Evolutionary conservation across 2,888 invertebrate genomes (phyloP).

Genomic region (Pterostichus madidus): DNA sequence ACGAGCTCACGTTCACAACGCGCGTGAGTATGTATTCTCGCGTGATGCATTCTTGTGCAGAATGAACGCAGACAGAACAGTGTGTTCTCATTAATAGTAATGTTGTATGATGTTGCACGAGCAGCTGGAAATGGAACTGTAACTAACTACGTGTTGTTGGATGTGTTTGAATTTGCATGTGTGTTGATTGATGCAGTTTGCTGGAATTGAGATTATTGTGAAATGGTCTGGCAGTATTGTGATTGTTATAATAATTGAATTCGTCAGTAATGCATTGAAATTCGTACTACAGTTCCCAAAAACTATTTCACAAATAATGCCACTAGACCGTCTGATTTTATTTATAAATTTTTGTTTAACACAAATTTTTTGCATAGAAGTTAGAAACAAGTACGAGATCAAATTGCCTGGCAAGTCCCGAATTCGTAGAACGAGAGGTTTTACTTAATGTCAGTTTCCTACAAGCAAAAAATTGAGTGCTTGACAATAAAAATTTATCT

Average conservation of each 20-base stretch:
- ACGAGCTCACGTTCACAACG: neutral
- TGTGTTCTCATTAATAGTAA: conserved; percentile 1
- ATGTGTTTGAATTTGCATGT: neutral
- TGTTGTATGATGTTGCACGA: conserved; percentile 2
- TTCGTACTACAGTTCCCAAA: neutral
- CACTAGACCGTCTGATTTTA: too few species aligned
- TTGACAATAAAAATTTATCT: too few species aligned
- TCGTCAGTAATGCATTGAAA: neutral
- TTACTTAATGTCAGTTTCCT: too few species aligned
- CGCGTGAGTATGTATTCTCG: conserved; percentile 6
- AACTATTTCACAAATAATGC: too few species aligned
- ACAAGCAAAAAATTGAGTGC: too few species aligned
- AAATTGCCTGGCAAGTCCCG: too few species aligned
- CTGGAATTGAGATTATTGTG: neutral
- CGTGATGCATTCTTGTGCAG: conserved; percentile 19
- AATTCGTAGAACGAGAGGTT: too few species aligned
- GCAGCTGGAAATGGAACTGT: neutral
- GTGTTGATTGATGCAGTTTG: neutral
- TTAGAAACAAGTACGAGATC: too few species aligned
- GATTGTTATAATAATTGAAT: conserved; percentile 5
- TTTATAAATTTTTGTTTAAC: too few species aligned
- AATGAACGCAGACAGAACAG: neutral
- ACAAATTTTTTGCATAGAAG: too few species aligned
- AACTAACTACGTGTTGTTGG: conserved; percentile 12
- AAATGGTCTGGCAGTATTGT: neutral